A percentile compares a stretch with the other conserved stretches of the same genome.
Conservation (phyloP, 2,888 invertebrate species). For the Acleris emargana region DNA sequence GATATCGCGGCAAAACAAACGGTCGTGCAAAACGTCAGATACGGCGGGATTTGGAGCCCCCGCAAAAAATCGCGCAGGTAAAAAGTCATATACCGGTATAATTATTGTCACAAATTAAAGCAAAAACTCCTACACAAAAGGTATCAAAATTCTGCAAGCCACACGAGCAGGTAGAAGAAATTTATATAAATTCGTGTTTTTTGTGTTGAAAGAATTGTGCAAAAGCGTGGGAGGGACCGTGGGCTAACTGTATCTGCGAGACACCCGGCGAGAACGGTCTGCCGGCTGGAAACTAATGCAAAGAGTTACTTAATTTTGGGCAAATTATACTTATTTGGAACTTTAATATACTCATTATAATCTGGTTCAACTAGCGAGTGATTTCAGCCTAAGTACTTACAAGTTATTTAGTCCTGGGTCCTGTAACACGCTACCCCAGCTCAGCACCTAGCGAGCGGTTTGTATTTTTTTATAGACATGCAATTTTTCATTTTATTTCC, state of each 20-base stretch:
- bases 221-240: slow-evolving; percentile 78
- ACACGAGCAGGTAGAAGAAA: slow-evolving; percentile 81
- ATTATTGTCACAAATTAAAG: slow-evolving; percentile 82
- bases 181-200: slow-evolving; percentile 69
- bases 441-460: no score
- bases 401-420: no score
- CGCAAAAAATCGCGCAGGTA: slow-evolving; percentile 76
- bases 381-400: no score
- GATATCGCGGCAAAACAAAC: slow-evolving; percentile 71
- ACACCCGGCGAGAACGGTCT: slow-evolving; percentile 50
- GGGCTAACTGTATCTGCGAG: slow-evolving; percentile 73
- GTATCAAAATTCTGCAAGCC: slow-evolving; percentile 84
- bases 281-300: slow-evolving; percentile 41
- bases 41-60: slow-evolving; percentile 56
- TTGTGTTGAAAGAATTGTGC: slow-evolving; percentile 69
- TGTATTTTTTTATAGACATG: no score
- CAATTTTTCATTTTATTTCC: no score
- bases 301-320: background rate
- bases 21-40: slow-evolving; percentile 75
- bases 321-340: slow-evolving; percentile 10
- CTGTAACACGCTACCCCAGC: no score
- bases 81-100: slow-evolving; percentile 84
- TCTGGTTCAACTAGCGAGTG: background rate
- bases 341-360: background rate
- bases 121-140: slow-evolving; percentile 79